A percentile compares a stretch with the other conserved stretches of the same genome.
Conservation (phyloP, 2,888 invertebrate species). For the Conomelus anceps region DNA sequence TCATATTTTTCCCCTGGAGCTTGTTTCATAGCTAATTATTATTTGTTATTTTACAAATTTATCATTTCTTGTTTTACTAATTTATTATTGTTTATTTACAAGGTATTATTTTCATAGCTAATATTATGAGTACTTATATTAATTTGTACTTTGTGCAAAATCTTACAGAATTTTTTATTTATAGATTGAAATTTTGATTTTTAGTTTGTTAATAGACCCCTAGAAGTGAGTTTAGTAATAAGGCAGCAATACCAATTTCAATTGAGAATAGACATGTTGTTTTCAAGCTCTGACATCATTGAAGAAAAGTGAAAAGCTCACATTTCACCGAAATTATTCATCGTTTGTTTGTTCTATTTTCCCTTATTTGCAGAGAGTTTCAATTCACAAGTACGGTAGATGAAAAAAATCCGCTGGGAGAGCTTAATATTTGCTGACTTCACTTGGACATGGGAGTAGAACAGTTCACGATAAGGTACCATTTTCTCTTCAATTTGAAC, state of each 20-base stretch:
- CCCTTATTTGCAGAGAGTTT: background rate
- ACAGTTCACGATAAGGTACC: background rate
- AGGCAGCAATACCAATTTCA: background rate
- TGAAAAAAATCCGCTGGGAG: background rate
- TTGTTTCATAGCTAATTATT: too few relatives aligned
- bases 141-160: too few relatives aligned
- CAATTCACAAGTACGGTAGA: background rate
- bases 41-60: too few relatives aligned
- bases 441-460: background rate
- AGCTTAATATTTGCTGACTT: background rate
- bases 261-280: background rate
- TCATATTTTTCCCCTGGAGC: too few relatives aligned
- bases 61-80: too few relatives aligned
- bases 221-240: background rate
- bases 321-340: background rate
- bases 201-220: too few relatives aligned
- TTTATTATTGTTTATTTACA: too few relatives aligned
- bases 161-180: too few relatives aligned
- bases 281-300: background rate
- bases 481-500: background rate
- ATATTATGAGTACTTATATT: too few relatives aligned
- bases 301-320: background rate
- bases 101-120: too few relatives aligned
- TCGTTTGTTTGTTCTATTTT: background rate
- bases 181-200: too few relatives aligned